phyloP scores from a whole-genome alignment of 2,888 invertebrate species.

The Alloplasta piceator region DNA sequence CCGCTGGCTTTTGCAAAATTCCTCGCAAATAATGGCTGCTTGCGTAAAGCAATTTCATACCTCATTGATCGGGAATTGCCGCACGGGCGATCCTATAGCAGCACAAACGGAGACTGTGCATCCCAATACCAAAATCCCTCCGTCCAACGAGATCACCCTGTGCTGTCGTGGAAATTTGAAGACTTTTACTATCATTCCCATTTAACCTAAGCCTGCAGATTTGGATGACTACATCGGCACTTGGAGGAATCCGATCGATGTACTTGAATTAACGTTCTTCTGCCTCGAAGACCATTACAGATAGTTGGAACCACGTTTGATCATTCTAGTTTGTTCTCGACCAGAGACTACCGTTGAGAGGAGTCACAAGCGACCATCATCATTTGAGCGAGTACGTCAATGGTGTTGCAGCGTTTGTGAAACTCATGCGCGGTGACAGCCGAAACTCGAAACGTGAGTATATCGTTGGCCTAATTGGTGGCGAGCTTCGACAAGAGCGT shows the following conservation, averaged over 20 bases:
- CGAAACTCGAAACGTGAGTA: slow-evolving; percentile 64
- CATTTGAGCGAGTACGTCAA: slow-evolving; percentile 69
- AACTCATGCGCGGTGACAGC: slow-evolving; percentile 27
- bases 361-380: slow-evolving; percentile 73
- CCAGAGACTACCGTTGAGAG: no score
- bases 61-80: slow-evolving; percentile 73
- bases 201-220: no score
- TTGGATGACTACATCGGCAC: no score
- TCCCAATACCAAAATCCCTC: slow-evolving; percentile 7
- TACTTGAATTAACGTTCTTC: no score
- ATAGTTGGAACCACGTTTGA: no score
- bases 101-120: neutral
- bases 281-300: no score
- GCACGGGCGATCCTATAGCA: slow-evolving; percentile 6
- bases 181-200: neutral
- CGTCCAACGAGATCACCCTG: slow-evolving; percentile 3
- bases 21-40: slow-evolving; percentile 76
- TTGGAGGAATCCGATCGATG: no score
- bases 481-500: slow-evolving; percentile 72
- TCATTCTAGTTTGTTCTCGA: no score
- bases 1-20: slow-evolving; percentile 66
- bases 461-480: slow-evolving; percentile 79
- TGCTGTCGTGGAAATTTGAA: slow-evolving; percentile 2
- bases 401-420: slow-evolving; percentile 41
- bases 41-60: slow-evolving; percentile 78